Evolutionary conservation across 1,140 invertebrate genomes (phyloP), one percentile per base, ranked within the genome.

Genomic region (Adelges cooleyi): DNA sequence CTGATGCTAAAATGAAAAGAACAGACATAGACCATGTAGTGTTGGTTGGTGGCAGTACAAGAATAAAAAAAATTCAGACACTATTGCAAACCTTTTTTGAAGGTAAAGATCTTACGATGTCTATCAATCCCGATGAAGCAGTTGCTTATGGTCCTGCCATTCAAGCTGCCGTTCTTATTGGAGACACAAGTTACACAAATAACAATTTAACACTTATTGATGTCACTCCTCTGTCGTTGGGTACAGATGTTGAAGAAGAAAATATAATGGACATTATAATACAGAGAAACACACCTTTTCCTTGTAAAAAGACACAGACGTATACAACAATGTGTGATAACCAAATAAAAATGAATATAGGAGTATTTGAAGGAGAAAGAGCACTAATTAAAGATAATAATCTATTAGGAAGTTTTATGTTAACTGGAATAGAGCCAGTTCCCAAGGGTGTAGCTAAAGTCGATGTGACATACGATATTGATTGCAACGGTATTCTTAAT

Each of bases 381-480:
- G 81, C 82, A 13, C 86, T 87, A 83, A 87, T 86, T n/a, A n/a
- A n/a, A n/a, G n/a, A n/a, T n/a, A n/a, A n/a, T n/a, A n/a, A n/a
- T n/a, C n/a, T n/a, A n/a, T 4, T 85, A 83, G 72, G 83, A 87
- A 94, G 92, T 75, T 96, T 97, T 76, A 90, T 95, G 72, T 80
- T 96, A 25, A 88, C 86, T 66, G 92, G 92, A 40, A 95, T 96
- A 70, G 91, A 92, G 29, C 92, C 93, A 18, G 92, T 92, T n/a
- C 87, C 92, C 0, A 81, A 92, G 56, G 93, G 93, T 68, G 91
- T 95, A 0, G 92, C 92, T 25, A 90, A 95, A 77, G 93, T 95
- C 73, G 88, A 91, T 75, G 88, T 93, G 2, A 92, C 89, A 15
- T 93, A 92, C 74, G 89, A 93, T 73, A 89, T 92, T 1, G 89